Conservation (phyloP, 2,888 invertebrate genomes). For the Bruchidius siliquastri region DNA sequence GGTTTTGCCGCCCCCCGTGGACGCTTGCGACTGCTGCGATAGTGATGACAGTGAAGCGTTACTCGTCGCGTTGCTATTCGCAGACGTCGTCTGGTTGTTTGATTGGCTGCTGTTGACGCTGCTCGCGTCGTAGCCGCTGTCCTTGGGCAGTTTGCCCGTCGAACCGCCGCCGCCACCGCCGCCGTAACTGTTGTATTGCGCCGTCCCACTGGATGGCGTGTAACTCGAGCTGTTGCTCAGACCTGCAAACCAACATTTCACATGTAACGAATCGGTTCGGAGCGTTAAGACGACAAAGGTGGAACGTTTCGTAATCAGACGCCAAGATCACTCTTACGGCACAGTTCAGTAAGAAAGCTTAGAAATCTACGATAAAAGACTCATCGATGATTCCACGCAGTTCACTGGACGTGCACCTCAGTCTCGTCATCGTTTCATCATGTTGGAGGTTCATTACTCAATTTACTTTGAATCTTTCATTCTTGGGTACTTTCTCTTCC, state of each 20-base stretch:
- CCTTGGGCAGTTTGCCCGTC: constrained; percentile 36
- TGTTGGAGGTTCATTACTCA: too few relatives aligned
- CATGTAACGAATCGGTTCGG: background rate
- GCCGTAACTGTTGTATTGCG: constrained; percentile 45
- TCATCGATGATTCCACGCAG: constrained; percentile 11
- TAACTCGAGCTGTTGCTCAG: constrained; percentile 42
- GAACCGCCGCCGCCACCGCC: constrained; percentile 33
- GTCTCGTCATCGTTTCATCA: constrained; percentile 37
- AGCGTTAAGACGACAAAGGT: too few relatives aligned
- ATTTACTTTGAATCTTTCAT: too few relatives aligned
- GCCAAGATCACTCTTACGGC: constrained; percentile 25
- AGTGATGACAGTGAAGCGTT: constrained; percentile 31
- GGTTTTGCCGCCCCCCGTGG: constrained; percentile 42
- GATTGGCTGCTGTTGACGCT: constrained; percentile 22
- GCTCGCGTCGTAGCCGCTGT: constrained; percentile 34
- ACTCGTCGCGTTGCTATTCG: constrained; percentile 37
- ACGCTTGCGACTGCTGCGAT: constrained; percentile 40
- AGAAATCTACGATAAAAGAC: constrained; percentile 22
- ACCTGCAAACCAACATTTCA: constrained; percentile 25
- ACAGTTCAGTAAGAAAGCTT: constrained; percentile 6
- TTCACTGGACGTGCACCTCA: constrained; percentile 18
- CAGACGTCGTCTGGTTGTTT: constrained; percentile 33
- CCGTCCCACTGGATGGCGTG: constrained; percentile 33
- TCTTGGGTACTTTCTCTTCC: too few relatives aligned
- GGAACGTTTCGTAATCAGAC: constrained; percentile 3